These are phyloP conservation scores for Malurus splendens DNA, from an alignment of 2,797 vertebrate genomes.

Conservation along the genomic window DNA sequence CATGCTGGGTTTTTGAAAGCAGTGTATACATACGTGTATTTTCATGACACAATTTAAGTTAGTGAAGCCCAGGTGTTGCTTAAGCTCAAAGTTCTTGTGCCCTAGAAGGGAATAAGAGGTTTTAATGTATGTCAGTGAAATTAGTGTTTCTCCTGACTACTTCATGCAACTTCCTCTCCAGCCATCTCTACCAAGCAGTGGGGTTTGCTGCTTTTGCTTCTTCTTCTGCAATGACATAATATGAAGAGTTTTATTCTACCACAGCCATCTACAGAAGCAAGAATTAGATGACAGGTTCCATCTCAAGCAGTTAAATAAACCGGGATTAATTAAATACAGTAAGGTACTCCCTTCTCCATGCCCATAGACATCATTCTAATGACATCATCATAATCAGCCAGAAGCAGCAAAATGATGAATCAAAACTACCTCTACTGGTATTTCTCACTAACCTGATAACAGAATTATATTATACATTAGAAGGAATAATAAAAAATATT, in stretches of 20 bases:
- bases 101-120: not conserved
- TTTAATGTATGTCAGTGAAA: not conserved
- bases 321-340: not conserved
- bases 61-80: not conserved
- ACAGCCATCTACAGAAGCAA: not conserved
- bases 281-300: not conserved
- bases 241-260: not conserved
- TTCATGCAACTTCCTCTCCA: not conserved
- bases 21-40: accelerated
- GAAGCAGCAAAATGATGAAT: not conserved
- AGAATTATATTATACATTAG: not conserved
- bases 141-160: not conserved
- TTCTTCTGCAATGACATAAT: not conserved
- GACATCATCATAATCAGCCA: not conserved
- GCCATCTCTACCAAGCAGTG: not conserved
- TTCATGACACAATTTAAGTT: not conserved
- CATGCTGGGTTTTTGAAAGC: not conserved
- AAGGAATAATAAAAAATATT: not conserved
- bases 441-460: not conserved
- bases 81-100: not conserved
- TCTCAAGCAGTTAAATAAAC: not conserved
- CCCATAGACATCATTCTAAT: not conserved
- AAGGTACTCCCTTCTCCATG: not conserved
- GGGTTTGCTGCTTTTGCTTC: not conserved
- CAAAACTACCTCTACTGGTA: not conserved